Percentiles rank a stretch among this genome's conserved stretches.
phyloP scores from a whole-genome alignment of 2,113 vertebrate species.

The Sylvilagus bachmani region DNA sequence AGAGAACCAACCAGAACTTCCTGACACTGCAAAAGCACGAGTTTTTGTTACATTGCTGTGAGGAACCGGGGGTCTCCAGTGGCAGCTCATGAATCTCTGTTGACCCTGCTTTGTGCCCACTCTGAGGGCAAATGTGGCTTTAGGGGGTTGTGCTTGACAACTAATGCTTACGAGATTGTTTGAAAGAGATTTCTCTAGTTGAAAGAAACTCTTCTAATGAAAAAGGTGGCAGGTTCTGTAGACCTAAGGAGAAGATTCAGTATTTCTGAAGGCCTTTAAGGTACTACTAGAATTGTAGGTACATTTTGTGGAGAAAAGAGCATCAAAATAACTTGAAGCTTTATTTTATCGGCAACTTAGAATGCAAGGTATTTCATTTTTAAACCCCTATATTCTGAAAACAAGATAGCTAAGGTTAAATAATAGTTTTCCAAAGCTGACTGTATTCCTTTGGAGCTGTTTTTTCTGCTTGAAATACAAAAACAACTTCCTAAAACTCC shows the following conservation, averaged over 20 bases:
- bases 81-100: background rate
- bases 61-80: background rate
- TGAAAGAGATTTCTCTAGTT: too few species aligned
- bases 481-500: background rate
- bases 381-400: background rate
- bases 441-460: background rate
- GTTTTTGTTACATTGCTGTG: background rate
- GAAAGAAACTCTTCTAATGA: too few species aligned
- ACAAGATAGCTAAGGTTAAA: background rate
- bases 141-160: background rate
- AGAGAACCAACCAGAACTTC: background rate
- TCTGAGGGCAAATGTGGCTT: background rate
- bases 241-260: too few species aligned
- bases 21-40: background rate
- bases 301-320: too few species aligned
- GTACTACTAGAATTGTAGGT: too few species aligned
- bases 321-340: too few species aligned
- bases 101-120: background rate
- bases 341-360: background rate
- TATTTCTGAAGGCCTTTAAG: too few species aligned
- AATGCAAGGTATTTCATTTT: constrained; percentile 2
- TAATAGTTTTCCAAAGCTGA: background rate
- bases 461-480: background rate
- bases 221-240: too few species aligned
- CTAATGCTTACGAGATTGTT: too few species aligned